A percentile compares a stretch with the other conserved stretches of the same genome.
Conservation (phyloP, 2,888 invertebrate species). For the Oasisia sp. region DNA sequence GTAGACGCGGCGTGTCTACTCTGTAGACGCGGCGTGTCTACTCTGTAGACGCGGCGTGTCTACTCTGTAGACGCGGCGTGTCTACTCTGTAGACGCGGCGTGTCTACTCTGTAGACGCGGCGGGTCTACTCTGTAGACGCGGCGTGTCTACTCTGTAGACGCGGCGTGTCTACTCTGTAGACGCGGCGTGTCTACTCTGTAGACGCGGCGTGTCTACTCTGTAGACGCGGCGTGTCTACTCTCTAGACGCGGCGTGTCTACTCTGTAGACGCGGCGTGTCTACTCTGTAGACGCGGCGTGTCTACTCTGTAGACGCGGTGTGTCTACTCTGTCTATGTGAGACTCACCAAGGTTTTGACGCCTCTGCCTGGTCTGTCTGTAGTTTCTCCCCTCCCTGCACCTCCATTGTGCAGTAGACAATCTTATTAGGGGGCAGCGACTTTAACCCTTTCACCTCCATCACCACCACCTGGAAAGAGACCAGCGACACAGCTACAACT, state of each 20-base stretch:
- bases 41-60: not conserved
- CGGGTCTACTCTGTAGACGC: too few relatives aligned
- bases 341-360: constrained; percentile 83
- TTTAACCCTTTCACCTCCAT: constrained; percentile 99
- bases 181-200: not conserved
- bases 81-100: not conserved
- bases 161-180: not conserved
- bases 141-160: not conserved
- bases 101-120: too few relatives aligned
- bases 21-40: not conserved
- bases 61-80: not conserved
- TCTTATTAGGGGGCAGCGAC: constrained; percentile 94
- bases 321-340: too few relatives aligned
- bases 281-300: not conserved
- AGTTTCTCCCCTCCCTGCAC: constrained; percentile 98
- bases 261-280: not conserved
- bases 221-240: not conserved
- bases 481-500: not conserved
- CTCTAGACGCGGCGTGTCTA: not conserved
- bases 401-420: constrained; percentile 99
- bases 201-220: not conserved
- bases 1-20: not conserved
- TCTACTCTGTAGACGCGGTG: too few relatives aligned
- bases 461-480: constrained; percentile 83
- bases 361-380: constrained; percentile 99